Evolutionary conservation across 2,113 vertebrate genomes (phyloP), one percentile per base, ranked within the genome.

Genomic region (Sceloporus undulatus): DNA sequence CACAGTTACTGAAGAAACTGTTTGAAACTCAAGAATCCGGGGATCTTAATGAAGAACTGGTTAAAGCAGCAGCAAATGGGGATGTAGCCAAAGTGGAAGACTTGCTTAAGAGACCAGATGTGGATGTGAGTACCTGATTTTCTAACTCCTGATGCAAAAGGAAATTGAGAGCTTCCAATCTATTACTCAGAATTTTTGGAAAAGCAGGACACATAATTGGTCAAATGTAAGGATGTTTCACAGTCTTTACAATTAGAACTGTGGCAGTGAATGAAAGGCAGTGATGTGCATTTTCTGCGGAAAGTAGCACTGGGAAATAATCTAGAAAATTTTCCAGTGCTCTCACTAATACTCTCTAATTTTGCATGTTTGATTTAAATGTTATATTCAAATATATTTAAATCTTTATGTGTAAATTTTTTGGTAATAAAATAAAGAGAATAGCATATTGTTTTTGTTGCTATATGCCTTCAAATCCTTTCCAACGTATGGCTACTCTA

Each of bases 11-110:
- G 94, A 99, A 99, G 96, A 99, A 99, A 93, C 95, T 99, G 75
- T 99, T 99, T 95, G 99, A 99, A 98, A 99, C 99, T 1, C 99
- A 99, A 94, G 99, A 99, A 95, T 99, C 99, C 3, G 99, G 99
- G 82, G 99, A 99, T 95, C 98, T 99, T 91, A 99, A 99, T 85
- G 99, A 99, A 96, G 99, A 99, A 95, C 95, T 99, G 93, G 99
- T 99, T 93, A 99, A 99, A 96, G 99, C 99, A 79, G 99, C 99
- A 86, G 99, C 99, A 85, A 99, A 99, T 89, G 99, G 99, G 89
- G 99, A 99, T 71, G 97, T 99, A 93, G 98, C 98, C 86, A 99
- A 99, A 96, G 99, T 99, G 90, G 99, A 99, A 96, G 99, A 99
- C 95, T 97, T 99, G 92, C 96, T 99, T 3, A 99, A 98, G 96